Evolutionary conservation across 1,140 invertebrate species (phyloP), one percentile per base, ranked within the genome.

Genomic region (Ostrea denselamellosa): DNA sequence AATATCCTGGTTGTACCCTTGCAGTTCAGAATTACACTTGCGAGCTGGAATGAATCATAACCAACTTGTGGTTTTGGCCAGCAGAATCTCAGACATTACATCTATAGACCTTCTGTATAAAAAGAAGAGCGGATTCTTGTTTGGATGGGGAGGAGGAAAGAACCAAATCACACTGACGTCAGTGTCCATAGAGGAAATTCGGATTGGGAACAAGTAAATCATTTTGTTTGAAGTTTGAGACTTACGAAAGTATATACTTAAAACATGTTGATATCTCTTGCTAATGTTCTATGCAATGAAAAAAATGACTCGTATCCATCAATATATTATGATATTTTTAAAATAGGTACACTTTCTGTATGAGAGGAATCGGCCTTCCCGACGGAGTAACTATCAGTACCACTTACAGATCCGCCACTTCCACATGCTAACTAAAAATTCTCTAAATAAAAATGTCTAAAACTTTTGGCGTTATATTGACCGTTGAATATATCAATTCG

Each of bases 41-140:
- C 34, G 68, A 77, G 68, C 68, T 28, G 68, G 68, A 17, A 77
- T 77, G 68, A 22, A 22, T 77, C 68, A 77, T 25, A 28, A 25
- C 25, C 22, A 77, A 8, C 10, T 77, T 14, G 68, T 77, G 2
- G 68, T 77, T 77, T 25, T 77, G 25, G 68, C 22, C 25, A 77
- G 25, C 5, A 77, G 28, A 34, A 34, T 77, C 14, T 2, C 68
- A 17, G 28, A 77, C 28, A 77, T 77, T 28, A 34, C 22, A 5
- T 44, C 68, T 12, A 34, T 44, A 14, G 68, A 77, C 28, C 22
- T 77, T 28, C 68, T 77, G 22, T 77, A 77, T 77, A 22, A 77
- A 4, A 77, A 77, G 28, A 77, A 77, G 25, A 28, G 4, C 10
- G 68, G 68, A 9, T 77, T 77, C 5, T 25, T 77, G 68, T 77